A percentile compares a stretch with the other conserved stretches of the same genome.
Conservation (phyloP, 2,888 invertebrate species). For the Anarsia innoxiella region DNA sequence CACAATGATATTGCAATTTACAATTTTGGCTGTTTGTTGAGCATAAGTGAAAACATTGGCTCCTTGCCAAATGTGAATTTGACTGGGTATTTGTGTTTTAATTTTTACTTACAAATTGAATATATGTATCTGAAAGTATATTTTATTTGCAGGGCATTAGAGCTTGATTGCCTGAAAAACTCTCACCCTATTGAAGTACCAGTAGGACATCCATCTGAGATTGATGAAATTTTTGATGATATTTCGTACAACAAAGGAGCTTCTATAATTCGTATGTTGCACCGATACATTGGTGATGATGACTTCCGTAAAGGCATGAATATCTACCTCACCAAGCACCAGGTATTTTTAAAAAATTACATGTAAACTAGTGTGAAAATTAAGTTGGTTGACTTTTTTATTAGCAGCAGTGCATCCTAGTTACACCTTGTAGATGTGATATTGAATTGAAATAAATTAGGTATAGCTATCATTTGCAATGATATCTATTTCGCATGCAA, state of each 20-base stretch:
- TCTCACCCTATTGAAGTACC: conserved; percentile 98
- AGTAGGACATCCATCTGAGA: conserved; percentile 94
- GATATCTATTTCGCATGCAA: too few species aligned
- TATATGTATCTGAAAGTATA: too few species aligned
- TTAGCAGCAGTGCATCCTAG: too few species aligned
- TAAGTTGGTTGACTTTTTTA: too few species aligned
- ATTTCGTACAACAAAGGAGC: conserved; percentile 98
- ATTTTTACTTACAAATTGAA: too few species aligned
- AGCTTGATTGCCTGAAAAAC: conserved; percentile 90
- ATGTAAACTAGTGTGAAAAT: too few species aligned
- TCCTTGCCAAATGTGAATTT: conserved; percentile 11
- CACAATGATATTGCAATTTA: neutral
- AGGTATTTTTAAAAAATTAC: too few species aligned
- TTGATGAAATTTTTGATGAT: conserved; percentile 98
- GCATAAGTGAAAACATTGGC: conserved; percentile 1
- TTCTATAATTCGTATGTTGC: conserved; percentile 95
- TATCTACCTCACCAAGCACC: conserved; percentile 88
- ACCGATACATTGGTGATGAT: conserved; percentile 93
- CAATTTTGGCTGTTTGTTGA: neutral
- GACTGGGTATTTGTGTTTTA: too few species aligned
- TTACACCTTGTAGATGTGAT: too few species aligned
- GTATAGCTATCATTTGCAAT: too few species aligned
- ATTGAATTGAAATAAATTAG: too few species aligned
- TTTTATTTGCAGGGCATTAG: conserved; percentile 86
- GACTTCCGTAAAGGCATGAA: conserved; percentile 96